phyloP scores from a whole-genome alignment of 2,888 invertebrate species.

The Tipula vernalis region DNA sequence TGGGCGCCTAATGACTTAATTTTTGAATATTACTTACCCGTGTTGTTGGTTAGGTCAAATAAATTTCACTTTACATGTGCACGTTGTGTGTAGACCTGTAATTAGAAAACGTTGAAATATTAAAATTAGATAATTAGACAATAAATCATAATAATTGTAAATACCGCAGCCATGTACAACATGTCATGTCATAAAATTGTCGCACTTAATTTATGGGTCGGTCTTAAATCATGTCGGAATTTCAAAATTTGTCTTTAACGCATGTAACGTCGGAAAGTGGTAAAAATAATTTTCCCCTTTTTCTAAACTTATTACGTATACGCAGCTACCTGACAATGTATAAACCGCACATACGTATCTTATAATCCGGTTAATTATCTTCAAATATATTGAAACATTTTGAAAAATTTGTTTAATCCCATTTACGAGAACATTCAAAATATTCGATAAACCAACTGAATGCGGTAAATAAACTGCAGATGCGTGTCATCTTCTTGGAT shows the following conservation, averaged over 20 bases:
- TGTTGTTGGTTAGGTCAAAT: not conserved
- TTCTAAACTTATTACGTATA: not conserved
- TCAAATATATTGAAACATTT: not conserved
- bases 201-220: not conserved
- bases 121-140: not conserved
- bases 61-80: not conserved
- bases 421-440: not conserved
- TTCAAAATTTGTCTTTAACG: not conserved
- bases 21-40: not conserved
- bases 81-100: not conserved
- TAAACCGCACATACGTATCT: not conserved
- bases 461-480: not conserved
- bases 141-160: not conserved
- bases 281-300: not conserved
- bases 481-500: not conserved
- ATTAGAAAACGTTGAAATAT: not conserved
- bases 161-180: not conserved
- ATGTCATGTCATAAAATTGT: not conserved
- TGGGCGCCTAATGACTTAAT: not conserved
- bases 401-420: not conserved
- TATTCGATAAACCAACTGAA: not conserved
- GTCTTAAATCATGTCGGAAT: not conserved
- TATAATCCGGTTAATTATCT: not conserved
- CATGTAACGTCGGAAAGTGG: not conserved
- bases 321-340: not conserved